Base-by-base conservation (phyloP, 2,113 vertebrate species). In the Montifringilla adamsi region DNA sequence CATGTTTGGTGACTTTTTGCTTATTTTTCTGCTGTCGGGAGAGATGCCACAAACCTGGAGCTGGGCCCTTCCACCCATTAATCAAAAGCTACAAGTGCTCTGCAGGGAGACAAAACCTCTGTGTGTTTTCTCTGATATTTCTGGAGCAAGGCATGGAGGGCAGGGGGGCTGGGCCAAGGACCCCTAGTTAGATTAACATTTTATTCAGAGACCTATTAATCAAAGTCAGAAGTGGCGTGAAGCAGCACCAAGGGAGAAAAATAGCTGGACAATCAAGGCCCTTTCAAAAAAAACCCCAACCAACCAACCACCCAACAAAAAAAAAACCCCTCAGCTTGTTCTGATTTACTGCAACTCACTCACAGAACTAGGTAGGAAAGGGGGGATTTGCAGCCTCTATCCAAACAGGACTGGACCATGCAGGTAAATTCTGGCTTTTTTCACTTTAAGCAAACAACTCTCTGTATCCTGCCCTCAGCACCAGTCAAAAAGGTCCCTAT, bases 181-280 rank as follows among this genome's bases (percentile, higher is more conserved):
- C 85, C 95, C 90, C 92, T 75, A 84, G 81, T 91, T 96, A 97
- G 96, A 95, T 97, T 96, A 97, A 96, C 97, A 95, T 98, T 97
- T 97, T 97, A 97, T 98, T 96, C 97, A 93, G 95, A 98, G 95
- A 95, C 96, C 95, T 97, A 98, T 99, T 98, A 87, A 98, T 98
- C 98, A 98, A 97, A 97, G 97, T 98, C 97, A 98, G 83, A 92
- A 96, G 89, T 94, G 79, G 94, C 84, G 4, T 95, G 96, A 97
- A 97, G 93, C 62, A 3, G 95, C 95, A 96, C 95, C 95, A 80
- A 87, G 95, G 94, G 88, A 91, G 70, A 93, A 96, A 97, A 97
- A 94, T 83, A 84, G 75, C 93, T 79, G 90, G 80, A 86, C 90
- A 95, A 90, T 88, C 85, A 81, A 87, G 69, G 62, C 56, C 11